Conservation (phyloP, 2,113 vertebrate genomes). For the Colaptes auratus region DNA sequence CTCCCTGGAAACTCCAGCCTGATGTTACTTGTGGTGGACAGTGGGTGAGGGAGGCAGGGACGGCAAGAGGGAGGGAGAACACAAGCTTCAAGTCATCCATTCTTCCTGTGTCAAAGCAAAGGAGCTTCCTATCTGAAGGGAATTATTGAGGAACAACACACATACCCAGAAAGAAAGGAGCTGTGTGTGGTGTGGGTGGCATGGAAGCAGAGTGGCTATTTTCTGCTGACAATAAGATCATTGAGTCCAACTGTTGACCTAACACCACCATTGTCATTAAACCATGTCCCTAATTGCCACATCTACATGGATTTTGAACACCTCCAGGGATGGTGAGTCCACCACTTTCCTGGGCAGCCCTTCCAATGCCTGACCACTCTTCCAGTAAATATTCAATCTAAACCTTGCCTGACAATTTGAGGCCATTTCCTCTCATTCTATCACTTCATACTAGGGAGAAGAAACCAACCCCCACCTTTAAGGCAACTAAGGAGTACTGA, state of each 20-base stretch:
- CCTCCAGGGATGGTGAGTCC: no score
- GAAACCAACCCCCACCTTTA: no score
- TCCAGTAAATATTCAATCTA: no score
- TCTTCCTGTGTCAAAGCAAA: conserved; percentile 7
- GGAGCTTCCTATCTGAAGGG: not conserved
- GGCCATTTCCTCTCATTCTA: no score
- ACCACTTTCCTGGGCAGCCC: no score
- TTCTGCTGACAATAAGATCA: not conserved
- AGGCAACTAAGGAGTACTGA: fast-evolving
- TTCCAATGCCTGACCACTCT: no score
- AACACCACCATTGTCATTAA: no score
- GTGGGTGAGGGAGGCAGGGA: not conserved
- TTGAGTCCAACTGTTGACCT: no score
- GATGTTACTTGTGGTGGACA: not conserved
- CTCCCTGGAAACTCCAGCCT: not conserved
- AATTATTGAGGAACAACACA: not conserved
- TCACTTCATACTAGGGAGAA: no score
- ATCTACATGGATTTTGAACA: no score
- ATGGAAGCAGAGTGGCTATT: not conserved
- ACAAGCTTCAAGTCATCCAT: not conserved
- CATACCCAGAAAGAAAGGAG: not conserved
- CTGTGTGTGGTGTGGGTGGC: not conserved
- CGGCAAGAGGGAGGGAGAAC: not conserved
- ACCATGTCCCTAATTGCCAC: no score
- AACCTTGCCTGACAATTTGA: no score